Conservation (phyloP, 2,113 vertebrate genomes). For the Crotalus helleri region DNA sequence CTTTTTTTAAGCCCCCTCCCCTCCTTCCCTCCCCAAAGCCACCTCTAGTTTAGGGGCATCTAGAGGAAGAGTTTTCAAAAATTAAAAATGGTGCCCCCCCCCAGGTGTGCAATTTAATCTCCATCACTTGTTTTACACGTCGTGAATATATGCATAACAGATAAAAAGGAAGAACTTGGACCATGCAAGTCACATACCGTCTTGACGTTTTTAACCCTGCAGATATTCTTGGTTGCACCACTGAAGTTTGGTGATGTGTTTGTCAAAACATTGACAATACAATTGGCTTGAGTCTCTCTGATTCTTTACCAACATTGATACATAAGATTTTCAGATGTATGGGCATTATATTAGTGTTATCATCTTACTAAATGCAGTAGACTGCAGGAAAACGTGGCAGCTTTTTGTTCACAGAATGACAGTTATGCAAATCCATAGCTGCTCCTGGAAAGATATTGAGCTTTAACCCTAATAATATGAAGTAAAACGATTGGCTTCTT, state of each 20-base stretch:
- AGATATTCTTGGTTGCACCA: background rate
- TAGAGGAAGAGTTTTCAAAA: background rate
- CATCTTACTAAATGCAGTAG: constrained; percentile 17
- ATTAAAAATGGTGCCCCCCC: background rate
- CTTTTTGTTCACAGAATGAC: background rate
- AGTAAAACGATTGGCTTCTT: constrained; percentile 3
- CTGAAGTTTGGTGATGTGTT: background rate
- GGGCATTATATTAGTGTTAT: background rate
- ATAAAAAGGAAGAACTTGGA: background rate
- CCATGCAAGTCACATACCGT: background rate
- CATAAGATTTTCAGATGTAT: constrained; percentile 37
- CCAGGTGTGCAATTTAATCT: background rate
- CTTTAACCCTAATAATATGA: background rate
- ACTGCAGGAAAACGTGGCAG: background rate
- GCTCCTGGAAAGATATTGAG: background rate
- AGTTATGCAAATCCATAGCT: background rate
- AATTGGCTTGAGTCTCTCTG: background rate
- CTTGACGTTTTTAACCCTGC: background rate
- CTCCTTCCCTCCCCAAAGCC: background rate
- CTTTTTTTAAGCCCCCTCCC: background rate
- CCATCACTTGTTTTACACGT: background rate
- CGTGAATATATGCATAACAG: background rate
- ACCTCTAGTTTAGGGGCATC: background rate
- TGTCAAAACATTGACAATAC: background rate
- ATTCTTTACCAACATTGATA: constrained; percentile 50